Percentiles rank a stretch among this genome's conserved stretches.
Conservation (phyloP, 2,797 vertebrate genomes). For the Tapirus indicus region DNA sequence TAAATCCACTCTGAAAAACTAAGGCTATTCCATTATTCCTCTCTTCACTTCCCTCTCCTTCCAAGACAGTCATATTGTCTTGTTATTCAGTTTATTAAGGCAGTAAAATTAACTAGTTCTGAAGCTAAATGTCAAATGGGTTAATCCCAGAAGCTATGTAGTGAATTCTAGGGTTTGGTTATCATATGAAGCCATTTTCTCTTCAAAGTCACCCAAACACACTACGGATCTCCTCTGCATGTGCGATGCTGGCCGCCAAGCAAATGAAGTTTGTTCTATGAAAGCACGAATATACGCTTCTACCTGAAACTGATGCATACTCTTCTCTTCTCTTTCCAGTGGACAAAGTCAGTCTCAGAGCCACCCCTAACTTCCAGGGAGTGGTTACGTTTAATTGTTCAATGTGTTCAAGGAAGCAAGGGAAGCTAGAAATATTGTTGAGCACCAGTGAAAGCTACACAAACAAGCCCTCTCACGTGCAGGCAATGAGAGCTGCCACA, state of each 20-base stretch:
- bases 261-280: too few relatives aligned
- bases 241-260: background rate
- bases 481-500: rapidly evolving
- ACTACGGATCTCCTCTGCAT: background rate
- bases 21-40: background rate
- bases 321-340: too few relatives aligned
- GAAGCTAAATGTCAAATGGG: background rate
- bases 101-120: background rate
- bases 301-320: rapidly evolving
- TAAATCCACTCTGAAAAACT: background rate
- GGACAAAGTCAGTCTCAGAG: background rate
- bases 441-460: too few relatives aligned
- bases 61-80: background rate
- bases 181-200: background rate
- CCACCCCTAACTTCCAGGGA: background rate
- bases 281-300: rapidly evolving
- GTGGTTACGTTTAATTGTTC: too few relatives aligned
- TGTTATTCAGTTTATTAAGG: background rate
- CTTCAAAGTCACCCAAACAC: background rate
- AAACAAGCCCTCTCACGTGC: rapidly evolving
- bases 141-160: background rate
- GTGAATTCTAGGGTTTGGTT: background rate
- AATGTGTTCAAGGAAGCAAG: background rate
- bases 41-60: background rate
- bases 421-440: too few relatives aligned